These are phyloP conservation scores for Corapipo altera DNA, from an alignment of 2,113 vertebrate species.

Conservation along the genomic window DNA sequence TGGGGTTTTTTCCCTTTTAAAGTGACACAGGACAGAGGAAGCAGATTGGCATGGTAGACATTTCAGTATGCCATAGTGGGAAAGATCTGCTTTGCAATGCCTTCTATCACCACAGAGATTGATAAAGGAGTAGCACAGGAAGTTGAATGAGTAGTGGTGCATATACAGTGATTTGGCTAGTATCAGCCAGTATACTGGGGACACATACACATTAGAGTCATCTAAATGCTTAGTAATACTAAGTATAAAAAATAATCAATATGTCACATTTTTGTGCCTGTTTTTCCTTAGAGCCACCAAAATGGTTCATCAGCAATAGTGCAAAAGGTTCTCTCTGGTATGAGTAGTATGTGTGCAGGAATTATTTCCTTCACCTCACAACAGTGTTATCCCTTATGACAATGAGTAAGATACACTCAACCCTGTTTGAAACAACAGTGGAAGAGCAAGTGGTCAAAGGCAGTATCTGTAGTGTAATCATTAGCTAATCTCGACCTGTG, in stretches of 20 bases:
- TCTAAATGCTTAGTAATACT: not conserved
- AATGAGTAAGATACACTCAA: not conserved
- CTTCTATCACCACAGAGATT: not conserved
- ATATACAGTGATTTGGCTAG: not conserved
- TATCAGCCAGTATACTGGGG: not conserved
- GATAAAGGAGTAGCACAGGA: not conserved
- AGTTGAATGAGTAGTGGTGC: not conserved
- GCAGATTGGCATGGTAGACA: not conserved
- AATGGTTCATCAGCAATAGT: not conserved
- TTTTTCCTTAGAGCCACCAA: not conserved
- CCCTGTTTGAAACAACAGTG: not conserved
- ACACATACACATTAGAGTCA: not conserved
- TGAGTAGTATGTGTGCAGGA: not conserved
- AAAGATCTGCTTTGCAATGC: not conserved
- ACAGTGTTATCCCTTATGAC: not conserved
- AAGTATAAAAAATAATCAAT: not conserved
- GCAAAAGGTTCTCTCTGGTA: not conserved
- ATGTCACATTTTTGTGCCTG: not conserved
- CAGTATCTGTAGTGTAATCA: not conserved
- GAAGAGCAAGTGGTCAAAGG: not conserved
- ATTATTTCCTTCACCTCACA: not conserved
- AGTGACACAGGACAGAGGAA: not conserved
- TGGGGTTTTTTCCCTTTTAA: not conserved
- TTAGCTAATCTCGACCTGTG: not conserved
- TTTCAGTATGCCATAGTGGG: not conserved